phyloP scores from a whole-genome alignment of 2,888 invertebrate species.

The Drosophila crucigera region DNA sequence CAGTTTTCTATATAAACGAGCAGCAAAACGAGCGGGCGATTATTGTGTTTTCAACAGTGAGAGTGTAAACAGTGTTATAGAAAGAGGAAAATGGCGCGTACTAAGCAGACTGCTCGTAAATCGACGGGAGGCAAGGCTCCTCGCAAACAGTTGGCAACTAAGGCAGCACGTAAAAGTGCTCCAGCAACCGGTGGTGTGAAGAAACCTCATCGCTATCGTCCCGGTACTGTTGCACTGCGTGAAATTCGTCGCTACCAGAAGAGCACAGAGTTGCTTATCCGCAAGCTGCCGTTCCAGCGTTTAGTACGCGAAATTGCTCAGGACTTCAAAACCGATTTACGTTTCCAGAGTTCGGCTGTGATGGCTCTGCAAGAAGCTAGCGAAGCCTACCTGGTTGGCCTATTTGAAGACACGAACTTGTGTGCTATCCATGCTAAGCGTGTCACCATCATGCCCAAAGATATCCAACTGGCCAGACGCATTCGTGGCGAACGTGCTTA shows the following conservation, averaged over 20 bases:
- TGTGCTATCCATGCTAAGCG: conserved; percentile 98
- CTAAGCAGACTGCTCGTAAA: conserved; percentile 18
- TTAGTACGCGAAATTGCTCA: conserved; percentile 39
- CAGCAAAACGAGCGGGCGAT: not conserved
- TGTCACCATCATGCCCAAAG: conserved; percentile 98
- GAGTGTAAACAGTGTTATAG: not conserved
- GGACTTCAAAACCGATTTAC: conserved; percentile 40
- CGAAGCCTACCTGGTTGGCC: conserved; percentile 35
- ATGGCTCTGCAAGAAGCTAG: conserved; percentile 39
- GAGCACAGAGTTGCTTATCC: conserved; percentile 38
- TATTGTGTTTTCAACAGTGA: not conserved
- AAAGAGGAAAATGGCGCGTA: conserved; percentile 8
- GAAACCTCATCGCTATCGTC: conserved; percentile 36
- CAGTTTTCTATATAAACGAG: not conserved
- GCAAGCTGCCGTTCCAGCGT: conserved; percentile 32
- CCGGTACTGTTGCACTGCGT: conserved; percentile 37
- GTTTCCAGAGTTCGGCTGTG: conserved; percentile 44
- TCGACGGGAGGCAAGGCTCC: conserved; percentile 43
- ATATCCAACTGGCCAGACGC: conserved; percentile 97
- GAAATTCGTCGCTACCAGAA: conserved; percentile 40
- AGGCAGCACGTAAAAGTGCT: conserved; percentile 41
- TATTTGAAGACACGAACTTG: conserved; percentile 44
- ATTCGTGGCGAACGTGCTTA: conserved; percentile 98
- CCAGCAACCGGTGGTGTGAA: conserved; percentile 35
- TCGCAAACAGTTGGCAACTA: conserved; percentile 45